Base-by-base conservation (phyloP, 1,140 invertebrate species). In the Diorhabda elongata region DNA sequence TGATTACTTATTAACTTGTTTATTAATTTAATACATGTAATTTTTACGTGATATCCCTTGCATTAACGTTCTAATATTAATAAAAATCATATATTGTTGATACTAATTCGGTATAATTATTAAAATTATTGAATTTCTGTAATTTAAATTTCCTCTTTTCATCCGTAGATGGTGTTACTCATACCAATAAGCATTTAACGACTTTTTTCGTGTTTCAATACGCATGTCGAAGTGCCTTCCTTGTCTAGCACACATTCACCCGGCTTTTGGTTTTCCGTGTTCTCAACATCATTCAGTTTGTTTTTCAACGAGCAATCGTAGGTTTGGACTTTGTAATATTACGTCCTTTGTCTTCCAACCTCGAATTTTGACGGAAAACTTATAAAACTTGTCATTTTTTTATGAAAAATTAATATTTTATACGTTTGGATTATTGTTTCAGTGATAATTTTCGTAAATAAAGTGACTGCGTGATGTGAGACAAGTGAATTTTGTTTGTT, bases 401-500 rank as follows among this genome's bases (percentile, higher is more conserved):
- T n/a, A 52, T 52, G 2, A 52, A 52, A 52, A 52, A 52, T n/a
- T 8, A 4, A 3, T 52, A 52, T 52, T n/a, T n/a, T 8, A 4
- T n/a, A 6, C 47, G 6, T 3, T 52, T 8, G 2, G 47, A 8
- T 52, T n/a, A n/a, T 52, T 52, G 6, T 52, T 52, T 52, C 6
- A 52, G 47, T 52, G 47, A 52, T 52, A 52, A 52, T 52, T 52
- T 52, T 52, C n/a, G n/a, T 52, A 8, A 8, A 52, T 52, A 52
- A 52, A 52, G 47, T 52, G 47, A 52, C 47, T 8, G 47, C n/a
- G 47, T 52, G 6, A 52, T 52, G 47, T 52, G 47, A 52, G 47
- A 52, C 47, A 52, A 52, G 47, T 52, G 47, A 8, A 52, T 52
- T 52, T 52, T 52, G 47, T 52, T 52, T 52, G 47, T 52, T 52